A percentile compares a stretch with the other conserved stretches of the same genome.
Conservation (phyloP, 1,140 invertebrate genomes). For the Neodiprion pinetum region DNA sequence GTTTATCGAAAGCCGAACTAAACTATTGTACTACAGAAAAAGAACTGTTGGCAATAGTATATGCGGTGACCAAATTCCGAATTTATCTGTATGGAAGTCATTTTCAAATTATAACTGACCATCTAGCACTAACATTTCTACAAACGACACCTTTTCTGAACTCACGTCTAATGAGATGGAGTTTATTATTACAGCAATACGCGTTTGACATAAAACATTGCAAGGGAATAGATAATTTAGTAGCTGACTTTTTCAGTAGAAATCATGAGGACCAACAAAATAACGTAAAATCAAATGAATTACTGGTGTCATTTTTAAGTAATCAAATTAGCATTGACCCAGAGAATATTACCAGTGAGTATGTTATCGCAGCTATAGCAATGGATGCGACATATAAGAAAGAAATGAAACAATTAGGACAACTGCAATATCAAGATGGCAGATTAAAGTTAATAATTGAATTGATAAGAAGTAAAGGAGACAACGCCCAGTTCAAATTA, state of each 20-base stretch:
- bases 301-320: background rate
- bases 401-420: background rate
- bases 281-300: background rate
- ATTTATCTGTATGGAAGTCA: background rate
- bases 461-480: background rate
- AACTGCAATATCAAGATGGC: too few relatives aligned
- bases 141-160: background rate
- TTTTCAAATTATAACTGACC: slow-evolving; percentile 21
- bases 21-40: slow-evolving; percentile 20
- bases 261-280: background rate
- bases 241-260: background rate
- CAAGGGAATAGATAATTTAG: slow-evolving; percentile 1
- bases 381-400: background rate
- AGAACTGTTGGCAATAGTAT: slow-evolving; percentile 19
- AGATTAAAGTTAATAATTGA: background rate
- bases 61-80: slow-evolving; percentile 11
- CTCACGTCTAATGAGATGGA: slow-evolving; percentile 9
- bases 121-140: slow-evolving; percentile 9
- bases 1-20: background rate
- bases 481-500: too few relatives aligned
- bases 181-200: slow-evolving; percentile 17
- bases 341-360: background rate
- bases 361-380: background rate
- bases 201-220: slow-evolving; percentile 10
- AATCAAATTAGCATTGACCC: background rate